Evolutionary conservation across 2,888 invertebrate genomes (phyloP), one percentile per base, ranked within the genome.

Genomic region (Eupithecia exiguata): DNA sequence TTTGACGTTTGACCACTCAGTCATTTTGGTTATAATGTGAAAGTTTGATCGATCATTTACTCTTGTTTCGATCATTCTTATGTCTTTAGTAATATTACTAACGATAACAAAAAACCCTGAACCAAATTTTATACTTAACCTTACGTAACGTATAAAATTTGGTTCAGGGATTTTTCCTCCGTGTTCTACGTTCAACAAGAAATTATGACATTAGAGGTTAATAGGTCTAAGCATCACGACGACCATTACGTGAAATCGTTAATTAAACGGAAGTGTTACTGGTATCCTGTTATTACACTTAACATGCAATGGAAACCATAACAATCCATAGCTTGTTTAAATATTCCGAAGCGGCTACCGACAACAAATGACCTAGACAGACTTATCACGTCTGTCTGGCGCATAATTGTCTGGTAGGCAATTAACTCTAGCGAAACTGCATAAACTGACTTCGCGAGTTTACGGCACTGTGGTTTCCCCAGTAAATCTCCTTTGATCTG

Each of bases 311-410:
- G 36, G 62, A 53, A 9, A 21, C 10, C 10, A 10, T 21, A 53
- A 61, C 38, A 40, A 40, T 72, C 38, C 35, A 69, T 74, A 71
- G 71, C 65, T 85, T 86, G 66, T 87, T 85, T 83, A 84, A 83
- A 82, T 84, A 84, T 81, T 82, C 83, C 80, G 80, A 82, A 84
- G 66, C 72, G 53, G 71, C 83, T 81, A 85, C 84, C 84, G 86
- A 78, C 84, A 87, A 86, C 88, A 86, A 89, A 88, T 90, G 91
- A 91, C 91, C 91, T 89, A 91, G 90, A 90, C 90, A 88, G 88
- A 87, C 84, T 88, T 89, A 89, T 87, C 90, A 88, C 85, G 86
- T 84, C 87, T 88, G 91, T 91, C 92, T 91, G 91, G 87, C 86
- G 81, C 85, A 89, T 91, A 91, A 90, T 91, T 90, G 90, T 89